Evolutionary conservation across 2,888 invertebrate genomes (phyloP).

Genomic region (Nymphalis c-album): DNA sequence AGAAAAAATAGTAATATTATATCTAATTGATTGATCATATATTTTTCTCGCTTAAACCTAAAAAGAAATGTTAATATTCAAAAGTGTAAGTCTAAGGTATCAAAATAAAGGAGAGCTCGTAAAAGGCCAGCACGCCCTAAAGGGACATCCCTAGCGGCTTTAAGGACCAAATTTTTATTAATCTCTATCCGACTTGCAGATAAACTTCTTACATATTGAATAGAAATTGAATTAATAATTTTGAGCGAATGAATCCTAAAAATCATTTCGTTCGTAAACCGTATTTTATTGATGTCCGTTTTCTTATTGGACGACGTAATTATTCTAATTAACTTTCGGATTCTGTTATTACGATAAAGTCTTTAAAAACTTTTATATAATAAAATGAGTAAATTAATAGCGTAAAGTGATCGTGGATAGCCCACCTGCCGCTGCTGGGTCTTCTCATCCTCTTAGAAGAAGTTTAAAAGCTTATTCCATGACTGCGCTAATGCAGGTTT

Average conservation of each 20-base stretch:
- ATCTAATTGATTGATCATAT: constrained; percentile 23
- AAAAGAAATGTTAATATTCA: constrained; percentile 50
- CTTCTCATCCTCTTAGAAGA: too few relatives aligned
- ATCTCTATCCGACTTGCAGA: constrained; percentile 63
- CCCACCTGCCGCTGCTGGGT: too few relatives aligned
- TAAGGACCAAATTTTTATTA: constrained; percentile 73
- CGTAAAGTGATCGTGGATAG: too few relatives aligned
- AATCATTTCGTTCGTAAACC: constrained; percentile 32
- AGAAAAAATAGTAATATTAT: not conserved
- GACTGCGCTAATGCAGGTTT: too few relatives aligned
- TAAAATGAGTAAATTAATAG: too few relatives aligned
- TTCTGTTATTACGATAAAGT: not conserved
- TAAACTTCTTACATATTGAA: constrained; percentile 64
- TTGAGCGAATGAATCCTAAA: constrained; percentile 44
- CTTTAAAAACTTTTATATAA: too few relatives aligned
- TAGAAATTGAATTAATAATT: constrained; percentile 62
- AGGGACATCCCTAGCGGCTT: constrained; percentile 67
- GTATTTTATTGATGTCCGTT: constrained; percentile 27
- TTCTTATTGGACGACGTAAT: constrained; percentile 30
- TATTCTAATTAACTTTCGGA: constrained; percentile 14
- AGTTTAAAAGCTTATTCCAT: too few relatives aligned
- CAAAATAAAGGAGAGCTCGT: constrained; percentile 72
- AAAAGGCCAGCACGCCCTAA: constrained; percentile 74
- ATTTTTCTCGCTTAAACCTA: not conserved
- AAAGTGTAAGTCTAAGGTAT: constrained; percentile 70